A percentile compares a stretch with the other conserved stretches of the same genome.
These are phyloP conservation scores for Nanger granti DNA, from an alignment of 2,113 vertebrate genomes.

Conservation along the genomic window DNA sequence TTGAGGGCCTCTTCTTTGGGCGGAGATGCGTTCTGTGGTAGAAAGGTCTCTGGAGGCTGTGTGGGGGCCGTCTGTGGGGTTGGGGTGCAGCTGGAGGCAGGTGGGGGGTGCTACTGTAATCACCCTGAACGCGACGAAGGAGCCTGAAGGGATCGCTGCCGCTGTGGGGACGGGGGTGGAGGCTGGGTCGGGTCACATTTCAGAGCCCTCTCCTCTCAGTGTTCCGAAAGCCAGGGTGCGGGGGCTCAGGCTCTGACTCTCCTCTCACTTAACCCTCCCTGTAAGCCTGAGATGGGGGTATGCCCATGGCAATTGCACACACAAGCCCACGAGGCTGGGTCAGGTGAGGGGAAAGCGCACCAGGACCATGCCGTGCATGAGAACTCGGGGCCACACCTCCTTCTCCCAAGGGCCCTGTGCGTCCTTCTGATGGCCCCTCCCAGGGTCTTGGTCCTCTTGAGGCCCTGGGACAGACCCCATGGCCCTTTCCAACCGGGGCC, in stretches of 20 bases:
- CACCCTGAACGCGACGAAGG: background rate
- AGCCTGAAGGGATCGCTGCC: background rate
- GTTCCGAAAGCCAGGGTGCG: background rate
- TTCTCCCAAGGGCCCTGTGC: fast-evolving
- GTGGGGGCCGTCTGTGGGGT: fast-evolving
- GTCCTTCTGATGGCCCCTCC: conserved; percentile 10
- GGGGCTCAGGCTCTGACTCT: too few species aligned
- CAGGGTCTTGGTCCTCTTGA: background rate
- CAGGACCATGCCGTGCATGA: background rate
- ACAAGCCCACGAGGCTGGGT: fast-evolving
- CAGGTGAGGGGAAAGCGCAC: fast-evolving
- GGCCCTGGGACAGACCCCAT: background rate
- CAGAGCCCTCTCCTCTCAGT: background rate
- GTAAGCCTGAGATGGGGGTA: background rate
- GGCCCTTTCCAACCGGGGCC: background rate
- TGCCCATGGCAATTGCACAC: fast-evolving
- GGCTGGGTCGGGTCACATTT: background rate
- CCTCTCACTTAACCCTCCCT: background rate
- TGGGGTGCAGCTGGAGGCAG: background rate
- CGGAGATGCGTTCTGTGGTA: fast-evolving
- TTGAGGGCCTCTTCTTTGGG: background rate
- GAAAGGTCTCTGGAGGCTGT: background rate
- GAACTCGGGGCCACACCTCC: fast-evolving
- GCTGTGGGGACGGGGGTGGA: background rate
- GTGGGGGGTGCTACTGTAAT: background rate